phyloP scores from a whole-genome alignment of 2,888 invertebrate genomes.

The Sminthurides aquaticus region DNA sequence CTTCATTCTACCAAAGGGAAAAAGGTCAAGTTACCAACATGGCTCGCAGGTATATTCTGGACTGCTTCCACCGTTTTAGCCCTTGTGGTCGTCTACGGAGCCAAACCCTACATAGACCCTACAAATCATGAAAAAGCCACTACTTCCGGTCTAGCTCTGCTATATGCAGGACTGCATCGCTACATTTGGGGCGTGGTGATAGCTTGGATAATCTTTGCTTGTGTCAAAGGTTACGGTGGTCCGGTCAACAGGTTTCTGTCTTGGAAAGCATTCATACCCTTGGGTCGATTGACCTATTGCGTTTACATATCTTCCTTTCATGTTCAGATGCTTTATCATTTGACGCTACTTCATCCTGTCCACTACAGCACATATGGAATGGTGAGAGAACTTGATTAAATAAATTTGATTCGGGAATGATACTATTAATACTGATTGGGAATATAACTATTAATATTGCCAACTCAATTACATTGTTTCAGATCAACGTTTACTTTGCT shows the following conservation, averaged over 20 bases:
- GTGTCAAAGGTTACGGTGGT: constrained; percentile 41
- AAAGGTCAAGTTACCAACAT: neutral
- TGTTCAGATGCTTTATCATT: constrained; percentile 13
- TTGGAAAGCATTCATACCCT: constrained; percentile 31
- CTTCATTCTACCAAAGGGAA: constrained; percentile 21
- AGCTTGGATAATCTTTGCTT: constrained; percentile 43
- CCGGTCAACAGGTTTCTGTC: constrained; percentile 28
- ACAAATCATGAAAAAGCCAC: neutral
- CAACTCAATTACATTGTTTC: too few species aligned
- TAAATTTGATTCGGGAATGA: neutral
- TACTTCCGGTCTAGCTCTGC: neutral
- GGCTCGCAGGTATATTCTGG: neutral
- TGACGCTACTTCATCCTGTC: constrained; percentile 4
- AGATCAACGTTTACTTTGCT: constrained; percentile 5
- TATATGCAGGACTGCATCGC: constrained; percentile 39
- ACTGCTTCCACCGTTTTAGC: neutral
- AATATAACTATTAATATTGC: neutral
- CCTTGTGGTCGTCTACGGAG: neutral
- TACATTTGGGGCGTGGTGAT: constrained; percentile 36
- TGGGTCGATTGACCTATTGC: constrained; percentile 30
- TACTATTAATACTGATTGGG: neutral
- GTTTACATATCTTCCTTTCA: constrained; percentile 27
- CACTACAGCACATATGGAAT: constrained; percentile 8
- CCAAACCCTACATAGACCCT: neutral
- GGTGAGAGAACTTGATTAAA: neutral